Evolutionary conservation across 2,888 invertebrate genomes (phyloP).

Genomic region (Ornithoptera priamus): DNA sequence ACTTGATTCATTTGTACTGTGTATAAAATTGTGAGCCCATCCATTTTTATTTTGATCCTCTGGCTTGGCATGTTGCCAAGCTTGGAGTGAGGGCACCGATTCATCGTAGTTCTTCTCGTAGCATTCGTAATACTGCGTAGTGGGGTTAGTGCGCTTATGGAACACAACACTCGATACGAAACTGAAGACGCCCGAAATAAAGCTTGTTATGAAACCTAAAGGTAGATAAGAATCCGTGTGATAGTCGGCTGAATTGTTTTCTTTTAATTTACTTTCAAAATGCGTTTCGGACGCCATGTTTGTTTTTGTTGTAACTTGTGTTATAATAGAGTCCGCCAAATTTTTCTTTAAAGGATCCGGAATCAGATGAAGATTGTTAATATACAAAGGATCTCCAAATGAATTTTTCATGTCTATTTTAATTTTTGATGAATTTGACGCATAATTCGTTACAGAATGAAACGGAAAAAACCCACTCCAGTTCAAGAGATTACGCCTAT

Average conservation of each 20-base stretch:
- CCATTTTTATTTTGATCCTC: slow-evolving; percentile 63
- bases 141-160: slow-evolving; percentile 48
- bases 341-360: slow-evolving; percentile 67
- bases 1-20: slow-evolving; percentile 38
- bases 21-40: slow-evolving; percentile 43
- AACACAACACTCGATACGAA: slow-evolving; percentile 60
- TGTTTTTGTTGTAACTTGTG: slow-evolving; percentile 36
- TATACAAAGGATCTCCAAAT: slow-evolving; percentile 51
- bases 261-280: slow-evolving; percentile 33
- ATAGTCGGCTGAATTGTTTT: slow-evolving; percentile 36
- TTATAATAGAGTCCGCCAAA: slow-evolving; percentile 62
- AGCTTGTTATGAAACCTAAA: slow-evolving; percentile 54
- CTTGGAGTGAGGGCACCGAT: slow-evolving; percentile 43
- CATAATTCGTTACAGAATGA: slow-evolving; percentile 55
- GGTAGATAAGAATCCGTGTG: slow-evolving; percentile 43
- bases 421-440: slow-evolving; percentile 48
- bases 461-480: slow-evolving; percentile 46
- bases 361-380: slow-evolving; percentile 57
- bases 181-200: slow-evolving; percentile 62
- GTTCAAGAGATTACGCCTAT: slow-evolving; percentile 48
- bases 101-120: slow-evolving; percentile 41
- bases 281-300: slow-evolving; percentile 33
- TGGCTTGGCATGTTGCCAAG: slow-evolving; percentile 59
- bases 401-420: slow-evolving; percentile 52
- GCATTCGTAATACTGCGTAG: slow-evolving; percentile 52